Evolutionary conservation across 1,140 invertebrate species (phyloP).

Genomic region (Chionoecetes opilio): DNA sequence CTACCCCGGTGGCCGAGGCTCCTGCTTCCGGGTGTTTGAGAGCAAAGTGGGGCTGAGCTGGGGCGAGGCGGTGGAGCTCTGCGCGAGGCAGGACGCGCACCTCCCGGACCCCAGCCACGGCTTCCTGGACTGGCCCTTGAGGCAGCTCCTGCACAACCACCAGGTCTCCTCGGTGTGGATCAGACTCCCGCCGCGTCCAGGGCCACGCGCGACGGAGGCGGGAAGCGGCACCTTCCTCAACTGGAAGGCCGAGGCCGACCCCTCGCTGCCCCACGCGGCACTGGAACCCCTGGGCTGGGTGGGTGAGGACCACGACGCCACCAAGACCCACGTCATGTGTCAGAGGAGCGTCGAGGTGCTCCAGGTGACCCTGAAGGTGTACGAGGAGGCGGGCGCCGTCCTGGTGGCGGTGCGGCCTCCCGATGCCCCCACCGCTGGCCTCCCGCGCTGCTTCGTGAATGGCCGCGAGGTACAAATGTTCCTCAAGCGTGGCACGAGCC

Average conservation of each 20-base stretch:
- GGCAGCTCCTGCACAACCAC: slow-evolving; percentile 39
- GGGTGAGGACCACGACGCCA: neutral
- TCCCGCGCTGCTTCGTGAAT: neutral
- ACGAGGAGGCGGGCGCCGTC: neutral
- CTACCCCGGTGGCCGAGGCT: neutral
- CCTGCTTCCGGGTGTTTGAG: slow-evolving; percentile 48
- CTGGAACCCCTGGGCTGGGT: slow-evolving; percentile 46
- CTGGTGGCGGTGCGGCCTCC: neutral
- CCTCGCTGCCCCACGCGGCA: neutral
- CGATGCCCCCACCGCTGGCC: neutral
- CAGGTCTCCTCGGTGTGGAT: slow-evolving; percentile 56
- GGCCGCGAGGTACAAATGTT: neutral
- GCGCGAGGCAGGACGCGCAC: slow-evolving; percentile 2
- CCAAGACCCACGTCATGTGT: slow-evolving; percentile 48
- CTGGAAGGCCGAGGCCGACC: slow-evolving; percentile 46
- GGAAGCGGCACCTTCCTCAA: slow-evolving; percentile 43
- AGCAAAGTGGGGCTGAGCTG: slow-evolving; percentile 30
- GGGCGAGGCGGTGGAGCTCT: slow-evolving; percentile 42
- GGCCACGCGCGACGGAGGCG: neutral
- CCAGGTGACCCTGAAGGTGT: slow-evolving; percentile 1
- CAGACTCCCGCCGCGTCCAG: neutral
- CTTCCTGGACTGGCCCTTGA: slow-evolving; percentile 72
- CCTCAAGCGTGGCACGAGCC: neutral
- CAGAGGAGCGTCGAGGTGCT: neutral
- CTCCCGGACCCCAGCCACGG: slow-evolving; percentile 58